Evolutionary conservation across 2,113 vertebrate genomes (phyloP).

Genomic region (Laticauda laticaudata): DNA sequence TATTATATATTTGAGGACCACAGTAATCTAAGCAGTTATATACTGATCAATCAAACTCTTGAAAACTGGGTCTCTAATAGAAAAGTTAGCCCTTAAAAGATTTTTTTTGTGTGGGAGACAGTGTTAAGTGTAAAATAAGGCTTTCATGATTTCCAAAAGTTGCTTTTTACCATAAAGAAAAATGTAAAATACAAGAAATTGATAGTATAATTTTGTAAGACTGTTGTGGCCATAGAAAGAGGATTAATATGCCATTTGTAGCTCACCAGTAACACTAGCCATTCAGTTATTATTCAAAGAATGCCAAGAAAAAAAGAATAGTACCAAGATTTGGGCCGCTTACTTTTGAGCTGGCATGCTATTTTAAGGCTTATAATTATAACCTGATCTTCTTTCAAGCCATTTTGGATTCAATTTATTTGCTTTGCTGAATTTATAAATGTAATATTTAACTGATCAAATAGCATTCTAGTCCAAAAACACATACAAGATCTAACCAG

Average conservation of each 20-base stretch:
- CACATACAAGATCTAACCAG: background rate
- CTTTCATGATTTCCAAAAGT: background rate
- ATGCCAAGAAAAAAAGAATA: background rate
- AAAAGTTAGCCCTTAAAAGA: background rate
- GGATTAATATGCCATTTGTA: background rate
- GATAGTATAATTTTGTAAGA: background rate
- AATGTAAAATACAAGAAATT: background rate
- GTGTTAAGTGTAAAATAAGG: background rate
- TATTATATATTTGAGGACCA: background rate
- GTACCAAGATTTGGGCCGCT: background rate
- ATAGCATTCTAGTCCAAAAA: conserved; percentile 31
- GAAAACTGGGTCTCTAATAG: background rate
- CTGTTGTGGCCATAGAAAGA: background rate
- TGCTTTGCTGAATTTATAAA: background rate
- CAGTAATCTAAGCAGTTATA: background rate
- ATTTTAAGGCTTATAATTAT: background rate
- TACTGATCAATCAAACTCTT: background rate
- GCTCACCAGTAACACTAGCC: background rate
- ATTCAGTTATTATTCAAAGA: background rate
- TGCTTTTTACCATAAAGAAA: background rate
- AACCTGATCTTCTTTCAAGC: background rate
- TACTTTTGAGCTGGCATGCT: background rate
- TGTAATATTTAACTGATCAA: background rate
- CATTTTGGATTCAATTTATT: background rate
- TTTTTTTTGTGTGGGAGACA: background rate